A percentile compares a stretch with the other conserved stretches of the same genome.
Conservation (phyloP, 1,140 invertebrate species). For the Drosophila miranda region DNA sequence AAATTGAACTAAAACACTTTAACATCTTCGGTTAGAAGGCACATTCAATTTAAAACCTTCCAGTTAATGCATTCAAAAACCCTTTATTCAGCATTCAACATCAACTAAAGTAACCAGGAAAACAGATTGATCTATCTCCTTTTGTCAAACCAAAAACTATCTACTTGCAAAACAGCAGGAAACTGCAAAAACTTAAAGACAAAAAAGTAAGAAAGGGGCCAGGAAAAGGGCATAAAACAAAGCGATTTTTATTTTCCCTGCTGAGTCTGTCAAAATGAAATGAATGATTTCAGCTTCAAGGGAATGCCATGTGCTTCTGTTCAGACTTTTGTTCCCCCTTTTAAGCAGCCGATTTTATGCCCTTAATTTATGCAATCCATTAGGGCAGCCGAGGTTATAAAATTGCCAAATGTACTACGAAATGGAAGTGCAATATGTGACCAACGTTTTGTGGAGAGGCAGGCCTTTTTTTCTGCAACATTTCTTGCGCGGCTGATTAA, state of each 20-base stretch:
- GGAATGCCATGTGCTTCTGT: not conserved
- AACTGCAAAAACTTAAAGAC: too few relatives aligned
- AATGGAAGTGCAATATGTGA: slow-evolving; percentile 54
- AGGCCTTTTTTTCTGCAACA: slow-evolving; percentile 13
- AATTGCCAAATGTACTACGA: slow-evolving; percentile 25
- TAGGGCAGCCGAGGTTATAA: slow-evolving; percentile 34
- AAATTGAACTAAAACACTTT: too few relatives aligned
- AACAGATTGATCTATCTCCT: too few relatives aligned
- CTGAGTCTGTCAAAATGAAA: slow-evolving; percentile 5
- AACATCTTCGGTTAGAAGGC: too few relatives aligned
- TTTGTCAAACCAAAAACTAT: too few relatives aligned
- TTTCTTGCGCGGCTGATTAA: slow-evolving; percentile 55
- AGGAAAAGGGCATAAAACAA: slow-evolving; percentile 11
- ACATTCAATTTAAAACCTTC: too few relatives aligned
- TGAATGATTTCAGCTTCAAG: slow-evolving; percentile 20
- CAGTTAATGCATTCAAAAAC: too few relatives aligned
- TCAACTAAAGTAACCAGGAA: too few relatives aligned
- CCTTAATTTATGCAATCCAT: slow-evolving; percentile 47
- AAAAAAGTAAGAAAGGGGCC: too few relatives aligned
- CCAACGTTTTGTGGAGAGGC: slow-evolving; percentile 24
- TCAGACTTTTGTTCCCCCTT: slow-evolving; percentile 19
- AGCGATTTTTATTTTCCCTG: slow-evolving; percentile 5
- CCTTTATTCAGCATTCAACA: too few relatives aligned
- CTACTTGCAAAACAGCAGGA: too few relatives aligned
- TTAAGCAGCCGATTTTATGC: slow-evolving; percentile 35